A percentile compares a stretch with the other conserved stretches of the same genome.
Evolutionary conservation across 2,797 vertebrate genomes (phyloP).

Genomic region (Carcharodon carcharias): DNA sequence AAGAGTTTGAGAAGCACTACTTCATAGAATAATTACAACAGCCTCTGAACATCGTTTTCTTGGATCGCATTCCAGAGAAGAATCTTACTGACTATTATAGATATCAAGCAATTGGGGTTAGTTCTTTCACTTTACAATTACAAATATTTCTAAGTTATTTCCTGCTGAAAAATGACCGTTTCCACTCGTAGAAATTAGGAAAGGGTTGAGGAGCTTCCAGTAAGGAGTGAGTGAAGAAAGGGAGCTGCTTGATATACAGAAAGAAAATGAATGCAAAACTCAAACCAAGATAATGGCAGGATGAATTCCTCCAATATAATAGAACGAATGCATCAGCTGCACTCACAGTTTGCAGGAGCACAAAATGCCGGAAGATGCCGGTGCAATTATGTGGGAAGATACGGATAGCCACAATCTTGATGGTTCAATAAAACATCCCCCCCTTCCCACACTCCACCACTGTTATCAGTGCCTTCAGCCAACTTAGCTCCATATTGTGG

Average conservation of each 20-base stretch:
- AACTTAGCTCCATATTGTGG: no score
- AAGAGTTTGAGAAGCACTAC: no score
- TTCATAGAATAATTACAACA: neutral
- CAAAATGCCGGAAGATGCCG: neutral
- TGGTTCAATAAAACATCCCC: neutral
- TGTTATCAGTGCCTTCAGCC: no score
- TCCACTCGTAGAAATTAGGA: neutral
- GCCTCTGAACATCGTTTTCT: no score
- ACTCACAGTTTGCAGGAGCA: no score
- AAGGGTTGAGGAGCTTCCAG: neutral
- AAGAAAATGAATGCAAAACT: neutral
- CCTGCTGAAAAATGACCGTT: neutral
- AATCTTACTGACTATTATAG: neutral
- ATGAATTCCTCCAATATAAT: neutral
- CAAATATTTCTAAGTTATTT: neutral
- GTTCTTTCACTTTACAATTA: neutral
- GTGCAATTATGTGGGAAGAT: neutral
- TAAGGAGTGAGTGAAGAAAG: neutral
- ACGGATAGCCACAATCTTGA: neutral
- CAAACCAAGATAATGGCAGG: neutral
- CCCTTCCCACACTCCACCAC: no score
- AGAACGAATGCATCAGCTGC: neutral
- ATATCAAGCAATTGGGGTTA: neutral
- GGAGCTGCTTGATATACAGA: neutral
- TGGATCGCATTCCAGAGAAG: neutral